phyloP scores from a whole-genome alignment of 2,113 vertebrate genomes.

The Aspidoscelis tigris region DNA sequence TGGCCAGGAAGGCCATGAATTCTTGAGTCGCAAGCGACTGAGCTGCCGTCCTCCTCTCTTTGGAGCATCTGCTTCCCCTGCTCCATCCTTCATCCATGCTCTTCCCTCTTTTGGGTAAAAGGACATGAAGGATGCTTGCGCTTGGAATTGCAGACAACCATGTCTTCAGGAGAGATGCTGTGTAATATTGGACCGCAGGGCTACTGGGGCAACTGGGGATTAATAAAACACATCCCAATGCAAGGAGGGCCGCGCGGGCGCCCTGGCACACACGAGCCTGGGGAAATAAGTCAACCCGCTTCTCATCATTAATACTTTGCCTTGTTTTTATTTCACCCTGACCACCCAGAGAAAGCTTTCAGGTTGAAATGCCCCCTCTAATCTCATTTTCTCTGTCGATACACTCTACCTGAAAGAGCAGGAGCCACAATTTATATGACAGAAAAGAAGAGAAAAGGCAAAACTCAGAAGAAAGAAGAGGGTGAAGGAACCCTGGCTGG shows the following conservation, averaged over 20 bases:
- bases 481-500: neutral
- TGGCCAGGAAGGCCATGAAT: no score
- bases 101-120: neutral
- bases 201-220: neutral
- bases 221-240: constrained; percentile 18
- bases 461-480: constrained; percentile 1
- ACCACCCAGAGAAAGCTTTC: constrained; percentile 17
- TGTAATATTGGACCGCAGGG: neutral
- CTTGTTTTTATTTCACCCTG: neutral
- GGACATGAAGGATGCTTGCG: neutral
- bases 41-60: neutral
- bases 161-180: neutral
- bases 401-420: neutral
- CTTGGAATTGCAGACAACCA: neutral
- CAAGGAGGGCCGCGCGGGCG: neutral
- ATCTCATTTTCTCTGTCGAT: constrained; percentile 23
- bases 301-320: constrained; percentile 10
- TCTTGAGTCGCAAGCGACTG: no score
- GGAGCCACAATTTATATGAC: constrained; percentile 25
- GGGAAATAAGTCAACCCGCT: constrained; percentile 12
- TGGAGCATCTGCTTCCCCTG: neutral
- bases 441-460: constrained; percentile 21
- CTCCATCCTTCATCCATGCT: no score
- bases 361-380: neutral
- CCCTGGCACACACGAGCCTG: constrained; percentile 5